Base-by-base conservation (phyloP, 2,888 invertebrate species). In the Cerceris rybyensis region DNA sequence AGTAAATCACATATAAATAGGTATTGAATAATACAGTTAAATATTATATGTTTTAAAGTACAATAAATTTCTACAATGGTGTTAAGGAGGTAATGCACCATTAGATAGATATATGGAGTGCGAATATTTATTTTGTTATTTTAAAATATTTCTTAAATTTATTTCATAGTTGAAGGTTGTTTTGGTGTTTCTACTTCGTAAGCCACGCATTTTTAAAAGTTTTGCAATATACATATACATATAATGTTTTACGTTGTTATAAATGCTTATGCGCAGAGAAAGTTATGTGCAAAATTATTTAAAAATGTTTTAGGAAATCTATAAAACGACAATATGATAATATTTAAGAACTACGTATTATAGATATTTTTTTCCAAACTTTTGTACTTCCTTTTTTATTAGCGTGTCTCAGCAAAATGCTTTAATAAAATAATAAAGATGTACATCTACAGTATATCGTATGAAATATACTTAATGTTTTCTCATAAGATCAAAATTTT, bases 21-120 rank as follows among this genome's bases (percentile, higher is more conserved):
- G 50, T 63, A 43, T 28, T 67, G 69, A 39, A 55, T n/a, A 54
- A 28, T 73, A 69, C 17, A 52, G 60, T 65, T 39, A 6, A 59
- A 49, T 39, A 8, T 55, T 14, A 52, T 39, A 69, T 55, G 17
- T 57, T 11, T 65, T 41, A 9, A 41, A 64, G n/a, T 17, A 16
- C 83, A 83, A 86, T 85, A 86, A 66, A 73, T 83, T 81, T 88
- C 85, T 79, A 80, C 74, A 69, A 86, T 87, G 83, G 46, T 81
- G 63, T 80, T 75, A 80, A 75, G 89, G 90, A 88, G 88, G 89
- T 87, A 86, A 84, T 78, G 73, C 68, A 74, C 75, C 72, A 87
- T 88, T 77, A 78, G 72, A 55, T 85, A 88, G 81, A 83, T 83
- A 49, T 71, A 79, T 74, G 68, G 66, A 57, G 52, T 59, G 57